Evolutionary conservation across 2,797 vertebrate genomes (phyloP), one percentile per base, ranked within the genome.

Genomic region (Karalla daura): DNA sequence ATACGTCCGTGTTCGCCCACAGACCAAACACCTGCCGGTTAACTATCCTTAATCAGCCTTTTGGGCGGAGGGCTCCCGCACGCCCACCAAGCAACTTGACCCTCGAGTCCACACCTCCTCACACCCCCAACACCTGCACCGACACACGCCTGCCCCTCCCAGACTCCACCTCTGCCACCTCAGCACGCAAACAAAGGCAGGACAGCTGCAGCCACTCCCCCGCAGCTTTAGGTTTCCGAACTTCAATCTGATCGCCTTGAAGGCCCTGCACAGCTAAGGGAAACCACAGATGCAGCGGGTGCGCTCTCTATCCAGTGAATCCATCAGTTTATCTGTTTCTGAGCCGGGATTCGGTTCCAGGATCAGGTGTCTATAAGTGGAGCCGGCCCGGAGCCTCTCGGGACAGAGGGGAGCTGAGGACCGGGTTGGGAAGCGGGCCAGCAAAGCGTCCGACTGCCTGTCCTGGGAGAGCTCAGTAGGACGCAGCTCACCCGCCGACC

Each of bases 381-480:
- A 50, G 23, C 8, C 5, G 14, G 21, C 21, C 15, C 3, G 2
- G 13, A 2, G 3, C 20, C 24, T 17, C 23, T 50, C 30, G 18
- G 56, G 30, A 62, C 14, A 15, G 41, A 24, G 13, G 50, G 14
- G 7, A 52, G 14, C 1, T 45, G 44, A 69, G 68, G 60, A 65
- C 44, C 20, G 28, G 4, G 17, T 56, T 30, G 23, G 49, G 55
- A 68, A 59, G 33, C 20, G 28, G 47, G 28, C 13, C 20, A 45
- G 52, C 32, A 24, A 58, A 49, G n/a, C 6, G 25, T 74, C 36
- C 39, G 27, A 54, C 70, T 72, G 47, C 52, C 44, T 64, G 61
- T 80, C 76, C 75, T 88, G 85, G 84, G 88, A 88, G 78, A 80
- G 59, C 70, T 52, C 77, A 67, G 55, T 30, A 52, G 74, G 82